These are phyloP conservation scores for Holotrichia oblita DNA, from an alignment of 1,140 invertebrate genomes.

Conservation along the genomic window DNA sequence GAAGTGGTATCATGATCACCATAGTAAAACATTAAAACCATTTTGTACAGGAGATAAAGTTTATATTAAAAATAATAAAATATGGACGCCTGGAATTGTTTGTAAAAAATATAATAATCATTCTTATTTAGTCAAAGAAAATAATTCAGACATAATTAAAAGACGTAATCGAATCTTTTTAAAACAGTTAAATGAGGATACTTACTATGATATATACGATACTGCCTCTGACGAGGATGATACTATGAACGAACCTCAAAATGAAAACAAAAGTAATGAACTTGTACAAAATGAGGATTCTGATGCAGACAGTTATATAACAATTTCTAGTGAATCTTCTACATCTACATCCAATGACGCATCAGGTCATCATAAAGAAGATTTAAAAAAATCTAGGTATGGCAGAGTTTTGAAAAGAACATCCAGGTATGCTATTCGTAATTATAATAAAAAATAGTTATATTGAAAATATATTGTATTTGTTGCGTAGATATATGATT, in stretches of 20 bases:
- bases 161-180: neutral
- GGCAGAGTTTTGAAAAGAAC: too few species aligned
- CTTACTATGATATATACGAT: slow-evolving; percentile 14
- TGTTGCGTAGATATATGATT: too few species aligned
- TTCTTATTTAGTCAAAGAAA: slow-evolving; percentile 25
- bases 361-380: too few species aligned
- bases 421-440: too few species aligned
- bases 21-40: slow-evolving; percentile 16
- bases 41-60: slow-evolving; percentile 8
- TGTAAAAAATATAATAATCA: slow-evolving; percentile 19
- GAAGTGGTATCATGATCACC: neutral
- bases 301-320: too few species aligned
- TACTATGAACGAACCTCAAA: neutral
- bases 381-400: too few species aligned
- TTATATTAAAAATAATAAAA: slow-evolving; percentile 4
- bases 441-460: too few species aligned
- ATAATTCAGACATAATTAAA: neutral
- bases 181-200: neutral
- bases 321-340: too few species aligned
- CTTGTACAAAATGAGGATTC: too few species aligned
- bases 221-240: too few species aligned
- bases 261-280: neutral
- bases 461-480: too few species aligned
- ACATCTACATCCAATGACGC: too few species aligned
- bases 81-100: neutral